These are phyloP conservation scores for Conopomorpha cramerella DNA, from an alignment of 1,140 invertebrate species.

Conservation along the genomic window DNA sequence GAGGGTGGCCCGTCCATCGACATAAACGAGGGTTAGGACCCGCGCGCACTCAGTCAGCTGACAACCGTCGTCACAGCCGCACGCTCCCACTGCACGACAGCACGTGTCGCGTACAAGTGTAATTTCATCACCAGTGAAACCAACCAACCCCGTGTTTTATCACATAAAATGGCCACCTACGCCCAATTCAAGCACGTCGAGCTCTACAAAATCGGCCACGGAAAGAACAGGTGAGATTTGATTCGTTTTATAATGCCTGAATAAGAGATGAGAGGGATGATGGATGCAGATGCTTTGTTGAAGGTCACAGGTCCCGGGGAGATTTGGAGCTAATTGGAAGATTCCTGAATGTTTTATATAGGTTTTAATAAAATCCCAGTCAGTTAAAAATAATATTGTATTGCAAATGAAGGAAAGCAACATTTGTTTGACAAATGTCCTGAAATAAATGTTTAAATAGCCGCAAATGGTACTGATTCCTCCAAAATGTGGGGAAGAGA, in stretches of 20 bases:
- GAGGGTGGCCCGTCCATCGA: constrained; percentile 49
- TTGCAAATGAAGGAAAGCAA: no score
- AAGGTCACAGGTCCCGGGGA: no score
- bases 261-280: no score
- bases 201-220: constrained; percentile 72
- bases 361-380: no score
- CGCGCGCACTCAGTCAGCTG: constrained; percentile 56
- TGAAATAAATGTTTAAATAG: no score
- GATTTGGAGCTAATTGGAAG: no score
- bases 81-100: constrained; percentile 12
- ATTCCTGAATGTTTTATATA: no score
- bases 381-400: no score
- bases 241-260: constrained; percentile 9
- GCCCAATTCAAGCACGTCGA: constrained; percentile 73
- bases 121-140: constrained; percentile 36
- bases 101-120: constrained; percentile 16
- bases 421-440: no score
- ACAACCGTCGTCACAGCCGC: constrained; percentile 19
- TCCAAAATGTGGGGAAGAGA: no score
- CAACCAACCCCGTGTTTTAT: constrained; percentile 20
- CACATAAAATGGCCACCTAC: constrained; percentile 66
- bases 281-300: constrained; percentile 19
- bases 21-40: constrained; percentile 41
- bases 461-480: no score
- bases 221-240: constrained; percentile 66